Conservation (phyloP, 2,888 invertebrate species). For the Microdon myrmicae region DNA sequence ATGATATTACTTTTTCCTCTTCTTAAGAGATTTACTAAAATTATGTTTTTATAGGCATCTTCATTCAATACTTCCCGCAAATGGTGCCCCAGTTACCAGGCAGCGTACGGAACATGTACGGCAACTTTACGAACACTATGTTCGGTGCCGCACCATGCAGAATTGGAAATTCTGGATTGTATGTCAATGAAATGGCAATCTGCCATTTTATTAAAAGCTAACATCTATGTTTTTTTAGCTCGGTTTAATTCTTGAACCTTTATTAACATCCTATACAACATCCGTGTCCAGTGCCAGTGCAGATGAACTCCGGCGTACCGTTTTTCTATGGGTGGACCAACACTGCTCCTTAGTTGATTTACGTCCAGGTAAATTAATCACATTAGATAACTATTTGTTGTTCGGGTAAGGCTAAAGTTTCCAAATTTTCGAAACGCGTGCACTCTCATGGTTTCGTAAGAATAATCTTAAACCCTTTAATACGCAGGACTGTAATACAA, state of each 20-base stretch:
- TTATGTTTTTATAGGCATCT: conserved; percentile 77
- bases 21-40: not conserved
- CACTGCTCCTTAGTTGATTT: conserved; percentile 94
- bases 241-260: conserved; percentile 88
- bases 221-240: conserved; percentile 72
- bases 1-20: not conserved
- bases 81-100: conserved; percentile 92
- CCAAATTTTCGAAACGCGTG: too few species aligned
- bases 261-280: conserved; percentile 90
- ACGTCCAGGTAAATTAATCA: conserved; percentile 80
- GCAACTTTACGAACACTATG: conserved; percentile 93
- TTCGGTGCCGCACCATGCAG: conserved; percentile 83
- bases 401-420: too few species aligned
- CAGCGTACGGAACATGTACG: conserved; percentile 90
- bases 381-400: too few species aligned
- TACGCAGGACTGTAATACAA: too few species aligned
- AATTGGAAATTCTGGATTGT: conserved; percentile 99
- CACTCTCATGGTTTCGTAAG: too few species aligned
- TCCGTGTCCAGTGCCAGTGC: conserved; percentile 91
- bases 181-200: conserved; percentile 63
- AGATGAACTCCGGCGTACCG: conserved; percentile 91
- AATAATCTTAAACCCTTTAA: too few species aligned
- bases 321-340: conserved; percentile 94
- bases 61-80: conserved; percentile 93
- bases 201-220: not conserved